Evolutionary conservation across 2,113 vertebrate genomes (phyloP).

Genomic region (Pyxicephalus adspersus): DNA sequence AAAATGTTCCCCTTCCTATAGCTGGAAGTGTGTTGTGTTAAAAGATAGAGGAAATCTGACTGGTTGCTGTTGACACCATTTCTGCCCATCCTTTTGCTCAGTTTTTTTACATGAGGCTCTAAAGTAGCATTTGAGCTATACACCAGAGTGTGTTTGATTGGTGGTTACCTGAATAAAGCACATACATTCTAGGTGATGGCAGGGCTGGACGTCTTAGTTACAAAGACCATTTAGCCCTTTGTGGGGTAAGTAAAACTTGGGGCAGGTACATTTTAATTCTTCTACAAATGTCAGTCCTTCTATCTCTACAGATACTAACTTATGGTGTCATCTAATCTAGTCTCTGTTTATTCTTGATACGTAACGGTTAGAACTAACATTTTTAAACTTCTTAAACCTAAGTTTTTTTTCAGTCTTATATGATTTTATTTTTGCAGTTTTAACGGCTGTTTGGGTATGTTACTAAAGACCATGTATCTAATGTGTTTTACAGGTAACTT

Average conservation of each 20-base stretch:
- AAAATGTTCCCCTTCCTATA: too few species aligned
- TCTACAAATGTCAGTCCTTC: background rate
- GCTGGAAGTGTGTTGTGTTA: too few species aligned
- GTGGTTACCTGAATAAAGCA: conserved; percentile 21
- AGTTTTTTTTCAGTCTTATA: background rate
- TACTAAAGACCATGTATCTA: conserved; percentile 40
- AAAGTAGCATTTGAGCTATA: conserved; percentile 21
- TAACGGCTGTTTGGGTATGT: conserved; percentile 46
- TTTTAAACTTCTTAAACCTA: background rate
- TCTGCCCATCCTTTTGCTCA: too few species aligned
- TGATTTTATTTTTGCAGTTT: background rate
- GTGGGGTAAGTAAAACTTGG: conserved; percentile 1
- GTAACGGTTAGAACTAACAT: background rate
- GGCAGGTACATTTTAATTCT: background rate
- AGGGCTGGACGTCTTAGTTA: conserved; percentile 16
- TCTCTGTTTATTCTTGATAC: background rate
- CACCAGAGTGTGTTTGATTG: background rate
- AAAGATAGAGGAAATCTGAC: too few species aligned
- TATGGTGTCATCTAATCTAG: background rate
- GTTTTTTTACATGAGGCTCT: too few species aligned
- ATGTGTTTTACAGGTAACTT: conserved; percentile 50
- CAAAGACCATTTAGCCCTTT: conserved; percentile 5
- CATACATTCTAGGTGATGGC: conserved; percentile 11
- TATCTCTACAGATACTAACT: background rate
- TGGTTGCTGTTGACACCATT: too few species aligned